Evolutionary conservation across 2,888 invertebrate genomes (phyloP), one percentile per base, ranked within the genome.

Genomic region (Lacanobia wlatinum): DNA sequence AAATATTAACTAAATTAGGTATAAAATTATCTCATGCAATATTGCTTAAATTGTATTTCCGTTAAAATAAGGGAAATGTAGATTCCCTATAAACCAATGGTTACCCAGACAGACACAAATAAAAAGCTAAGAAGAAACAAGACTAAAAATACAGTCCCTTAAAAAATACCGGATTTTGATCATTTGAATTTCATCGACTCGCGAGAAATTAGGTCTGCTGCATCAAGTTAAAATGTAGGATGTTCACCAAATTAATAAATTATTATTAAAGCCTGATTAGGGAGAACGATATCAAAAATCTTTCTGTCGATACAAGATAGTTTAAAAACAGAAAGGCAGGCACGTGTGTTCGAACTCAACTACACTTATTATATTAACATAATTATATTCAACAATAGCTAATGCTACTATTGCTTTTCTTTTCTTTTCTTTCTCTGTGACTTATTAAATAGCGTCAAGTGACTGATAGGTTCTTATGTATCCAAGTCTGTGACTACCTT

Each of bases 1-100:
- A 83, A 88, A 87, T 84, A 80, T 79, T 67, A 79, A 78, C 78
- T 73, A 80, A 75, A 69, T 64, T 72, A 79, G n/a, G 53, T 84
- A 77, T 28, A 71, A 73, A 75, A 69, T 50, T 70, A 85, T 67
- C 48, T 76, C 43, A 58, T 65, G 53, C 9, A 61, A 55, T 56
- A 52, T 23, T 59, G 23, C 73, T 56, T 46, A 60, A 56, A 18
- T 61, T 73, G 23, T 56, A 73, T 69, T 73, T 74, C 52, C 28
- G 28, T 70, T 83, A 72, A 72, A 82, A 58, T 34, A 12, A 12
- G 12, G 12, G 12, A 58, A 38, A 38, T 58, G 65, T 66, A 75
- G 52, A 74, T 46, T 72, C 59, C 67, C 58, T 70, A 56, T 55
- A 73, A 76, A 73, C 83, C 75, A 67, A 70, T 58, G 67, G 56